Conservation (phyloP, 1,140 invertebrate species). For the Drosophila azteca region DNA sequence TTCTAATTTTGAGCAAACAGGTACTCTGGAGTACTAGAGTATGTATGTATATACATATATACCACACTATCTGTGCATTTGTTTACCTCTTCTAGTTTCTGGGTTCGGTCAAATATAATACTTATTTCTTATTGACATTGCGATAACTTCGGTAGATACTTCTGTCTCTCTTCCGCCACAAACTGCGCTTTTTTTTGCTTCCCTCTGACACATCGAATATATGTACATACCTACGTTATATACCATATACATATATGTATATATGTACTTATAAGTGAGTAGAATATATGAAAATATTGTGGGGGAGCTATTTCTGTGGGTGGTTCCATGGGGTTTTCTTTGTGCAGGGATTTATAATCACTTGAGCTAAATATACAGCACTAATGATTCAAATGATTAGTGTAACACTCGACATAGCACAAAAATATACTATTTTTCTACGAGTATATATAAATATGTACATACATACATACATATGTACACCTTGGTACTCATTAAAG, state of each 20-base stretch:
- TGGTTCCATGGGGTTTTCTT: background rate
- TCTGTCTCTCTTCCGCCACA: conserved; percentile 16
- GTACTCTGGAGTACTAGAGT: background rate
- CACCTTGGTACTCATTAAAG: too few species aligned
- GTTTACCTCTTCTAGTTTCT: conserved; percentile 57
- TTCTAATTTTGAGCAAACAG: conserved; percentile 25
- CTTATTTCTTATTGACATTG: conserved; percentile 53
- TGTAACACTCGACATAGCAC: too few species aligned
- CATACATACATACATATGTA: too few species aligned
- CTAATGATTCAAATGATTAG: too few species aligned
- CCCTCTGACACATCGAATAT: background rate
- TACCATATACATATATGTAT: conserved; percentile 7
- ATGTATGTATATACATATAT: conserved; percentile 2
- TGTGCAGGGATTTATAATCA: conserved; percentile 2
- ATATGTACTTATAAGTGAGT: too few species aligned
- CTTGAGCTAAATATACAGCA: conserved; percentile 5
- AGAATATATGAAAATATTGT: too few species aligned
- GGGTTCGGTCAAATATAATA: conserved; percentile 9
- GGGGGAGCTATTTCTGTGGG: conserved; percentile 7
- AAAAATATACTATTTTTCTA: too few species aligned
- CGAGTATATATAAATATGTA: too few species aligned
- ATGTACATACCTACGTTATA: background rate
- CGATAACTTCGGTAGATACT: conserved; percentile 58
- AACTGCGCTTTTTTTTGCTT: conserved; percentile 33
- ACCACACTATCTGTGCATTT: conserved; percentile 61